Conservation (phyloP, 2,113 vertebrate species). For the Callospermophilus lateralis region DNA sequence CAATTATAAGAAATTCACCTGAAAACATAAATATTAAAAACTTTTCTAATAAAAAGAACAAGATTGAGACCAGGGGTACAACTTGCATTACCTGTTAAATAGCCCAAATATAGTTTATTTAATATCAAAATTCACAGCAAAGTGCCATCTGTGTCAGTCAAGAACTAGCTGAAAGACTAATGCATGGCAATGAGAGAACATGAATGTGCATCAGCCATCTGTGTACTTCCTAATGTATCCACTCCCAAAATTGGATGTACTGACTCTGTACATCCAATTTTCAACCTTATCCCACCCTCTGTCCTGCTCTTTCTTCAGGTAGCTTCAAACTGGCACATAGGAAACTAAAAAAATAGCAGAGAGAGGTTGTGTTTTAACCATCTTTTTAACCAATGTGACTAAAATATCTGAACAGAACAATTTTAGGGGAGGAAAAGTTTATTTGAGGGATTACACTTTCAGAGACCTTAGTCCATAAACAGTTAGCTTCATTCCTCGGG, state of each 20-base stretch:
- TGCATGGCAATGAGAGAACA: not conserved
- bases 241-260: not conserved
- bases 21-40: constrained; percentile 22
- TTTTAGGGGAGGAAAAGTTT: too few species aligned
- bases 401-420: too few species aligned
- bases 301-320: not conserved
- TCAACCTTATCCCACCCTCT: not conserved
- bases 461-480: too few species aligned
- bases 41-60: not conserved
- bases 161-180: not conserved
- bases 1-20: not conserved
- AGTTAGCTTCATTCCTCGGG: too few species aligned
- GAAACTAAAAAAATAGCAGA: not conserved
- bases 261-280: not conserved
- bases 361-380: not conserved
- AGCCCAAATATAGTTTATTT: not conserved
- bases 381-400: too few species aligned
- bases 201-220: not conserved
- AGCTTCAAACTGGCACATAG: not conserved
- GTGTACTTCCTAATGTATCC: not conserved
- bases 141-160: not conserved
- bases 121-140: not conserved
- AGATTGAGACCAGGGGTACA: not conserved
- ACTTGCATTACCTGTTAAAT: not conserved
- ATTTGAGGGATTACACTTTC: too few species aligned